Conservation (phyloP, 2,797 vertebrate species). For the Peromyscus attwateri region DNA sequence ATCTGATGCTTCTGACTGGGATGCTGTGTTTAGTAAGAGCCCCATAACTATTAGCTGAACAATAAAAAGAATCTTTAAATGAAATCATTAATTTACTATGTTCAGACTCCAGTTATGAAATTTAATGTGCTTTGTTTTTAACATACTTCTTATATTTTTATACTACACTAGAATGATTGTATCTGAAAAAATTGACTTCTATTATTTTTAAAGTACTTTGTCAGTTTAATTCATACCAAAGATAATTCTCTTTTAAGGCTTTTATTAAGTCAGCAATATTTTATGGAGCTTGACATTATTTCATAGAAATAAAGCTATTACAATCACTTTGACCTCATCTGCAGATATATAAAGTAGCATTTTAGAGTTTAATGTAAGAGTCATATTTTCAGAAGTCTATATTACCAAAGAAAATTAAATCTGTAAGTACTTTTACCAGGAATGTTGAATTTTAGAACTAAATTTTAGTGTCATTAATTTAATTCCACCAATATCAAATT, state of each 20-base stretch:
- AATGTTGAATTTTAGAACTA: not conserved
- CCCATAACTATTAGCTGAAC: not conserved
- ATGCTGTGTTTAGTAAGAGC: not conserved
- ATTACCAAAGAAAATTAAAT: conserved; percentile 44
- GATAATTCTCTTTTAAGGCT: conserved; percentile 23
- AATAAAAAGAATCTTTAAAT: not conserved
- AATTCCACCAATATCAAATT: not conserved
- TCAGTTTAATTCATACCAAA: conserved; percentile 55
- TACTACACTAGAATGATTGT: not conserved
- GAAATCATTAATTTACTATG: not conserved
- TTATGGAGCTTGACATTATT: conserved; percentile 6
- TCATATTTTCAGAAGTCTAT: not conserved
- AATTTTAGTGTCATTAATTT: conserved; percentile 25
- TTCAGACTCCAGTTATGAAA: not conserved
- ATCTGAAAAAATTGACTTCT: conserved; percentile 3
- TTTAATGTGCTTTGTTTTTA: not conserved
- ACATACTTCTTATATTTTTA: not conserved
- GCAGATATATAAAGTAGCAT: not conserved
- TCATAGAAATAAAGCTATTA: not conserved
- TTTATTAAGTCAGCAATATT: conserved; percentile 45
- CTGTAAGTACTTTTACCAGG: conserved; percentile 12
- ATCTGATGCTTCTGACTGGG: not conserved
- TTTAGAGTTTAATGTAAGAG: conserved; percentile 50
- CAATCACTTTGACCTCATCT: conserved; percentile 18
- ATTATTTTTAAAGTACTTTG: conserved; percentile 38